Base-by-base conservation (phyloP, 2,888 invertebrate species). In the Chouioia cunea region DNA sequence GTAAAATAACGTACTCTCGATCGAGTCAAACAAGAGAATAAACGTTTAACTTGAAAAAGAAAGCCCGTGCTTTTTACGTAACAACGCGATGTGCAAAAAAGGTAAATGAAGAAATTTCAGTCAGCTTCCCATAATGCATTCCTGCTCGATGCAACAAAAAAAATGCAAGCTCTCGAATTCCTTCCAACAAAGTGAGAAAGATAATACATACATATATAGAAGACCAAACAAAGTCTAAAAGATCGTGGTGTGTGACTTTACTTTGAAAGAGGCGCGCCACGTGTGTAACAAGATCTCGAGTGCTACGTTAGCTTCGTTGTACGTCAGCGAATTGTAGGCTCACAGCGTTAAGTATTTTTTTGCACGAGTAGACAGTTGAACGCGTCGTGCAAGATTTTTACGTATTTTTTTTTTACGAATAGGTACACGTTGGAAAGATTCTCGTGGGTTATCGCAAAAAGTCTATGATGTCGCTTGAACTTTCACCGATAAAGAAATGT, bases 361-460 rank as follows among this genome's bases (percentile, higher is more conserved):
- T 23, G 18, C 50, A 16, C 18, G 23, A 22, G 16, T 23, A 23
- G 53, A 23, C 54, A 15, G 18, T 18, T 57, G 8, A 20, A 2
- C 18, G 27, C 20, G 23, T n/a, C n/a, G 20, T 36, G 4, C 16
- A 4, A n/a, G n/a, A n/a, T n/a, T n/a, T n/a, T n/a, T n/a, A n/a
- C n/a, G n/a, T n/a, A n/a, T n/a, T n/a, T n/a, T n/a, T n/a, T n/a
- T n/a, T n/a, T n/a, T n/a, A n/a, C n/a, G n/a, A n/a, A n/a, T n/a
- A n/a, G n/a, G n/a, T n/a, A n/a, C n/a, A n/a, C n/a, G n/a, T n/a
- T n/a, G n/a, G n/a, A n/a, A n/a, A n/a, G n/a, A n/a, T n/a, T 1
- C 65, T 75, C 75, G 70, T 76, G 77, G 81, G 82, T 81, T 82
- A 82, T 82, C 82, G 72, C 43, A 65, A 53, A 23, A 75, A 76